phyloP scores from a whole-genome alignment of 2,888 invertebrate species.

The Priocnemis perturbator region DNA sequence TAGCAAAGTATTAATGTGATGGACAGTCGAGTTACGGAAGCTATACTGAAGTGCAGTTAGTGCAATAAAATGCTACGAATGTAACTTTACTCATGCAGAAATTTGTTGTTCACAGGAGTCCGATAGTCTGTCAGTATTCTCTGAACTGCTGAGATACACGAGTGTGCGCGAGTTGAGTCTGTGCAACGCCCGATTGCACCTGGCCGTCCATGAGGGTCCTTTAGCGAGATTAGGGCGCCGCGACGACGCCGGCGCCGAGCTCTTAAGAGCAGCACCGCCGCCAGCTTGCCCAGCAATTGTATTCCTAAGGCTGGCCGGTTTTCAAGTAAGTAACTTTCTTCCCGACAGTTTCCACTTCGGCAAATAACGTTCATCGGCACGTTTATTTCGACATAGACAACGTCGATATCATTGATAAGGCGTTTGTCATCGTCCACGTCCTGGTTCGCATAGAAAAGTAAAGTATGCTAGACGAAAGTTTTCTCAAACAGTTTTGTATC shows the following conservation, averaged over 20 bases:
- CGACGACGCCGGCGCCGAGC: slow-evolving; percentile 72
- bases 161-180: slow-evolving; percentile 77
- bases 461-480: too few species aligned
- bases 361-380: too few species aligned
- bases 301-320: slow-evolving; percentile 76
- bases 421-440: too few species aligned
- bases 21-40: too few species aligned
- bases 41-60: too few species aligned
- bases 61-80: too few species aligned
- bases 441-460: too few species aligned
- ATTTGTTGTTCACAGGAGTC: slow-evolving; percentile 68
- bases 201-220: slow-evolving; percentile 75
- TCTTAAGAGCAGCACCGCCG: slow-evolving; percentile 71
- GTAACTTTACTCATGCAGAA: neutral
- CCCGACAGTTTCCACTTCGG: too few species aligned
- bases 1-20: too few species aligned
- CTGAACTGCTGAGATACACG: slow-evolving; percentile 76
- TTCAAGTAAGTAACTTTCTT: slow-evolving; percentile 69
- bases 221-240: slow-evolving; percentile 71
- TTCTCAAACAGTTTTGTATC: too few species aligned
- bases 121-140: slow-evolving; percentile 75
- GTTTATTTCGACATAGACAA: too few species aligned
- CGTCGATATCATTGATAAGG: too few species aligned
- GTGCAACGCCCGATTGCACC: slow-evolving; percentile 77
- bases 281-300: slow-evolving; percentile 76